A percentile compares a stretch with the other conserved stretches of the same genome.
phyloP scores from a whole-genome alignment of 2,113 vertebrate genomes.

The Dolichallabes microphthalmus region DNA sequence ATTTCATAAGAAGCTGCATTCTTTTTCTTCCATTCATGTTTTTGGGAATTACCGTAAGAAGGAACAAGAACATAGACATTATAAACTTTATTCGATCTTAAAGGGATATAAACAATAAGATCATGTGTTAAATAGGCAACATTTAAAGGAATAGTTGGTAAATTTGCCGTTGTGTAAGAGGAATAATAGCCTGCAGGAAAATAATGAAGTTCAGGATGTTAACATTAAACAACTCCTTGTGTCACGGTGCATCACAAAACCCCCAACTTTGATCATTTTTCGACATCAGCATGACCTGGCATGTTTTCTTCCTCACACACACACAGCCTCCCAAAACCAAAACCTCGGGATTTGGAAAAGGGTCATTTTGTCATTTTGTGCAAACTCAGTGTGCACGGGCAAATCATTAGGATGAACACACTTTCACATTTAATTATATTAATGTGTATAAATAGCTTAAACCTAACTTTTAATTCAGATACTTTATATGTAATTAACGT shows the following conservation, averaged over 20 bases:
- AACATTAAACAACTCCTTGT: background rate
- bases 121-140: background rate
- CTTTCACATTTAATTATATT: no score
- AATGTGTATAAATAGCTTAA: no score
- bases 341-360: background rate
- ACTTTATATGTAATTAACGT: background rate
- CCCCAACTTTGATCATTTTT: background rate
- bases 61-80: background rate
- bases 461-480: no score
- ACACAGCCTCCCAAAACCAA: background rate
- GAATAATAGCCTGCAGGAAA: background rate
- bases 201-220: background rate
- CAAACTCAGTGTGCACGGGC: background rate
- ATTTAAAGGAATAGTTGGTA: background rate
- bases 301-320: background rate
- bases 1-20: no score
- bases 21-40: no score
- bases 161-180: background rate
- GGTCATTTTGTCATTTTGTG: background rate
- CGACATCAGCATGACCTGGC: background rate
- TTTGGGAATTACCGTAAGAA: background rate
- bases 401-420: no score
- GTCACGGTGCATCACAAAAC: background rate
- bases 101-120: background rate
- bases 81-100: background rate